phyloP scores from a whole-genome alignment of 2,888 invertebrate species.

The Epinotia nisella region DNA sequence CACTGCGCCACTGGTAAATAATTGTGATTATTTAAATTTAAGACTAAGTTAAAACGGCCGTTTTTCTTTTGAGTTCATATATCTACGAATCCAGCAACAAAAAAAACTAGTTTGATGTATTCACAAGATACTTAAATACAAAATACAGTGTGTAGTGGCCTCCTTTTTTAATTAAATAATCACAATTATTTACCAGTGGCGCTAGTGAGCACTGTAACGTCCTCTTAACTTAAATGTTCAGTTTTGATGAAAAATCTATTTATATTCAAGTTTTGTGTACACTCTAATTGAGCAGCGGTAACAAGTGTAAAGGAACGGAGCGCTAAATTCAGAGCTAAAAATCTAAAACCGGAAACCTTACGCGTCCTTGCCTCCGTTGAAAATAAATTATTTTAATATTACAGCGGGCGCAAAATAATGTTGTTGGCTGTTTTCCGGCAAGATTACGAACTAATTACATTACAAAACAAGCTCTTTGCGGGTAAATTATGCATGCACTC shows the following conservation, averaged over 20 bases:
- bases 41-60: no score
- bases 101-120: no score
- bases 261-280: neutral
- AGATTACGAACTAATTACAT: constrained; percentile 84
- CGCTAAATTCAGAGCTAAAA: constrained; percentile 55
- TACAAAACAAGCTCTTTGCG: constrained; percentile 82
- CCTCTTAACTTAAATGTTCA: neutral
- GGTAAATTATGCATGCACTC: constrained; percentile 84
- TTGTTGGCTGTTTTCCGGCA: constrained; percentile 78
- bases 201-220: no score
- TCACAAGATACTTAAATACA: no score
- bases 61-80: no score
- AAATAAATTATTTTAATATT: constrained; percentile 83
- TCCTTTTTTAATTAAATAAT: no score
- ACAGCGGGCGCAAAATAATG: constrained; percentile 76
- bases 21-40: no score
- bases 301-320: constrained; percentile 22
- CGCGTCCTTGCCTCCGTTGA: constrained; percentile 62
- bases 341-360: constrained; percentile 57
- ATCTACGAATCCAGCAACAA: no score
- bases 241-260: neutral
- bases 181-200: no score
- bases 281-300: constrained; percentile 5
- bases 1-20: no score
- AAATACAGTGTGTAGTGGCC: no score